Percentiles rank a stretch among this genome's conserved stretches.
phyloP scores from a whole-genome alignment of 2,888 invertebrate genomes.

The Conomelus anceps region DNA sequence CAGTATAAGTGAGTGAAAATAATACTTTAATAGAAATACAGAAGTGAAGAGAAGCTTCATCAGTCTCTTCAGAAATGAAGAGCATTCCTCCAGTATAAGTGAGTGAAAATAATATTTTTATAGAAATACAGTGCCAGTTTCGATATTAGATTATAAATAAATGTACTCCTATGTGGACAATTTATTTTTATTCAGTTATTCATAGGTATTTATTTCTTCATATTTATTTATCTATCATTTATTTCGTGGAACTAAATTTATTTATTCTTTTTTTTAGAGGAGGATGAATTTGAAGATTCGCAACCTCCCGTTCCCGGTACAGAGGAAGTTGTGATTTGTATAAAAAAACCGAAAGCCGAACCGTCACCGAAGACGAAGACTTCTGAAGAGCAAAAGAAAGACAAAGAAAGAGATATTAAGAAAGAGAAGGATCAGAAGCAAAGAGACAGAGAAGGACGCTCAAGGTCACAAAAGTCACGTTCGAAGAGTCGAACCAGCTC shows the following conservation, averaged over 20 bases:
- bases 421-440: neutral
- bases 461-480: too few species aligned
- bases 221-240: neutral
- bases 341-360: neutral
- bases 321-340: neutral
- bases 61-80: too few species aligned
- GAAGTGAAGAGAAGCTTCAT: too few species aligned
- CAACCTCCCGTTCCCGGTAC: neutral
- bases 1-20: too few species aligned
- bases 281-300: neutral
- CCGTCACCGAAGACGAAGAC: neutral
- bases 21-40: too few species aligned
- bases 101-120: neutral
- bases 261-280: neutral
- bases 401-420: neutral
- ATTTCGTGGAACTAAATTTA: too few species aligned
- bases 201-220: too few species aligned
- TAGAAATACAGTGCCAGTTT: too few species aligned
- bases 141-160: too few species aligned
- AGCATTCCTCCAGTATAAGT: neutral
- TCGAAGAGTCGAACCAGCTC: neutral
- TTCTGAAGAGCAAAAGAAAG: neutral
- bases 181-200: too few species aligned
- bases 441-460: neutral
- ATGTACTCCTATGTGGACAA: too few species aligned